A percentile compares a stretch with the other conserved stretches of the same genome.
Conservation (phyloP, 1,140 invertebrate species). For the Drosophila ironensis region DNA sequence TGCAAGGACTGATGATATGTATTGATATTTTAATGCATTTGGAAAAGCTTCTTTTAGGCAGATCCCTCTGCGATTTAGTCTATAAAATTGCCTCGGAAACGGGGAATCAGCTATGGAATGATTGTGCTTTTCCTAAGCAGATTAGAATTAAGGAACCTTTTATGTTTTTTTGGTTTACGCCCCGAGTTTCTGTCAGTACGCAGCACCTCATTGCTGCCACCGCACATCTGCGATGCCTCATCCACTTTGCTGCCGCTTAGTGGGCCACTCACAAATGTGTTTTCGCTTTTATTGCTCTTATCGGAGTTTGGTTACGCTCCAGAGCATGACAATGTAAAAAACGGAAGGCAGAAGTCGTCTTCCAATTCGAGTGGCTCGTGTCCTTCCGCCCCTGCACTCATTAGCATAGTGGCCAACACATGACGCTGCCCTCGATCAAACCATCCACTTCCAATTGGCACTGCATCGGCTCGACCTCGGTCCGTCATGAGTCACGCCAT, state of each 20-base stretch:
- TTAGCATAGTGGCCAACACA: constrained; percentile 55
- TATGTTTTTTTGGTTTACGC: too few species aligned
- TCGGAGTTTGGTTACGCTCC: constrained; percentile 81
- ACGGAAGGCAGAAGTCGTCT: constrained; percentile 11
- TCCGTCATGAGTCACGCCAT: constrained; percentile 66
- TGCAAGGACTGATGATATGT: too few species aligned
- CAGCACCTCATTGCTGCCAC: constrained; percentile 8
- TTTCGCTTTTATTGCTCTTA: constrained; percentile 79
- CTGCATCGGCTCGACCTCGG: constrained; percentile 23
- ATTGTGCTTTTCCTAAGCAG: too few species aligned
- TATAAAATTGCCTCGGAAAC: too few species aligned
- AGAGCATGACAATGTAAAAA: constrained; percentile 74
- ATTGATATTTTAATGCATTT: too few species aligned
- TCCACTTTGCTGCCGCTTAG: constrained; percentile 52
- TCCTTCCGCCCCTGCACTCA: constrained; percentile 24
- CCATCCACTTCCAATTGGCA: constrained; percentile 66
- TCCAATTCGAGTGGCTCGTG: constrained; percentile 35
- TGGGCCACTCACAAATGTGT: constrained; percentile 56
- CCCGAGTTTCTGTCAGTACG: constrained; percentile 28
- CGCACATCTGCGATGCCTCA: constrained; percentile 56
- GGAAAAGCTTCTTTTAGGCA: too few species aligned
- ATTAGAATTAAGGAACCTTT: too few species aligned
- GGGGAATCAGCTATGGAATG: too few species aligned
- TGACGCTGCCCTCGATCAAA: constrained; percentile 27
- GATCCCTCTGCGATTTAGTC: too few species aligned